Percentiles rank a stretch among this genome's conserved stretches.
phyloP scores from a whole-genome alignment of 2,888 invertebrate species.

The Ormyrus rosae region DNA sequence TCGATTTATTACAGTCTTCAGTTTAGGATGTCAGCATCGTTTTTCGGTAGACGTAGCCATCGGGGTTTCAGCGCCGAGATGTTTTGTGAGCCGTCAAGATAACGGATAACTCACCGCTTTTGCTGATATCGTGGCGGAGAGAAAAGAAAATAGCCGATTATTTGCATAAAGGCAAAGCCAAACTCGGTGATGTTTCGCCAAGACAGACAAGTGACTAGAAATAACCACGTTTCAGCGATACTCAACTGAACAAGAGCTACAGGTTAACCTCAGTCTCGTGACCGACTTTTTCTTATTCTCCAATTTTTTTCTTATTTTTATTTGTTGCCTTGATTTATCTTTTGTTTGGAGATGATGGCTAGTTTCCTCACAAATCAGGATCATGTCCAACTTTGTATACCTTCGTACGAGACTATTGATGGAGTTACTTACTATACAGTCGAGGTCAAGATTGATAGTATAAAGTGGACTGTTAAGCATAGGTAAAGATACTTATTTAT shows the following conservation, averaged over 20 bases:
- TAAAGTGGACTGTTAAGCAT: conserved; percentile 89
- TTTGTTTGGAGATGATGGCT: conserved; percentile 79
- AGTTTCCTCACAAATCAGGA: conserved; percentile 84
- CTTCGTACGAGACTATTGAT: conserved; percentile 81
- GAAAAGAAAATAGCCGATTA: neutral
- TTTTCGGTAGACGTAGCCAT: neutral
- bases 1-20: neutral
- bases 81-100: conserved; percentile 38
- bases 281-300: neutral
- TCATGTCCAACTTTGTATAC: conserved; percentile 82
- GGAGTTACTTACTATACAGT: conserved; percentile 86
- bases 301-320: neutral
- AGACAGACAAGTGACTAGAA: conserved; percentile 5
- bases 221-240: neutral
- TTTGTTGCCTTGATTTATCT: neutral
- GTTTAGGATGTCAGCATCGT: conserved; percentile 23
- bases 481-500: conserved; percentile 74
- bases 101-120: conserved; percentile 18
- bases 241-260: neutral
- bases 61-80: conserved; percentile 1
- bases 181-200: conserved; percentile 17
- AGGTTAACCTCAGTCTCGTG: conserved; percentile 7
- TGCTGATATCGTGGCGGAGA: conserved; percentile 1
- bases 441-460: conserved; percentile 82
- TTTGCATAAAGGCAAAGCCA: neutral